Base-by-base conservation (phyloP, 1,140 invertebrate species). In the Drosophila willistoni region DNA sequence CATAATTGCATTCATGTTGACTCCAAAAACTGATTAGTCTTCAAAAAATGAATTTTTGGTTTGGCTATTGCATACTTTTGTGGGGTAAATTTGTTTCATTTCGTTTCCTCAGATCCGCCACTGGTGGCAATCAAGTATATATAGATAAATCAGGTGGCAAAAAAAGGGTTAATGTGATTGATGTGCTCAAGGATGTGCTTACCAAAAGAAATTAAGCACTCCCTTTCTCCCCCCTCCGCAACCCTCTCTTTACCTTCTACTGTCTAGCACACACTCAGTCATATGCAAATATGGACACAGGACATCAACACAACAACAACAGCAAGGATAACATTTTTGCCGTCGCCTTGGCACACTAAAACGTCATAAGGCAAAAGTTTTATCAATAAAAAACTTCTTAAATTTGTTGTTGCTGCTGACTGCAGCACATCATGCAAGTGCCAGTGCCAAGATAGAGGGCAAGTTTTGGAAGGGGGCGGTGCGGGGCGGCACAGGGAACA, bases 371-470 rank as follows among this genome's bases (percentile, higher is more conserved):
- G 14, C 36, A 83, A 85, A 29, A 86, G 82, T 86, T 86, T 87
- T 86, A 87, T 86, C 82, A 86, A 86, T 82, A 86, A 86, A 84
- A 77, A 87, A 62, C 60, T 68, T 68, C 61, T 77, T 29, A 62
- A 74, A 74, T 66, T 68, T 65, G 66, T 78, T 66, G 68, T 62
- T 66, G 44, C 14, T 51, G 44, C 17, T 51, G 17, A 51, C 44
- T 51, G 44, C 44, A 51, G 17, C 44, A 51, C 72, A 84, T 80
- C 69, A 54, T 84, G 72, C 62, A 65, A 68, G 47, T 36, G 61
- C 17, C 63, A 68, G 47, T 36, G 61, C 17, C 63, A 36, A 41
- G 44, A 44, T 62, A 12, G 39, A 7, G n/a, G 29, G 55, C 33
- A 34, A 14, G 33, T 14, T 12, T 34, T n/a, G n/a, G 14, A 14